Conservation (phyloP, 2,888 invertebrate species). For the Mimachlamys varia region DNA sequence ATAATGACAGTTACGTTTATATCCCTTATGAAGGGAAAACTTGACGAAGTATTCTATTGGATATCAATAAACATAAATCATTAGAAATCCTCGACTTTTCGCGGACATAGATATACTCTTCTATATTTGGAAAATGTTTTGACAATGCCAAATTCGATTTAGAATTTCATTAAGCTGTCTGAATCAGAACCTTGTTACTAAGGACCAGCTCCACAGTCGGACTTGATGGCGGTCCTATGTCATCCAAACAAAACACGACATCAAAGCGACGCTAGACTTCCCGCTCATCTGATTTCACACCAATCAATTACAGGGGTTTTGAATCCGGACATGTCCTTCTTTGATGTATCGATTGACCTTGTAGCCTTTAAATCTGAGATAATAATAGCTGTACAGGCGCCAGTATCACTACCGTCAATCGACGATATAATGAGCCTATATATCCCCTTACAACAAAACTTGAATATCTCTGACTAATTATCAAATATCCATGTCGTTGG, state of each 20-base stretch:
- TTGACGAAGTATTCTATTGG: too few species aligned
- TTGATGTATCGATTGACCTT: background rate
- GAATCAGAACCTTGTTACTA: background rate
- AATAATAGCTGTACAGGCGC: background rate
- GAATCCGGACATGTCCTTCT: background rate
- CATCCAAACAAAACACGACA: background rate
- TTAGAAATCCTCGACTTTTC: too few species aligned
- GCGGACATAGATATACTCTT: too few species aligned
- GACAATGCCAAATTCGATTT: too few species aligned
- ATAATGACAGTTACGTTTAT: too few species aligned
- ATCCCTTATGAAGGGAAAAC: too few species aligned
- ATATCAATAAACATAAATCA: too few species aligned
- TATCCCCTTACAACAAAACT: too few species aligned
- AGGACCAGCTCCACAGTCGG: background rate
- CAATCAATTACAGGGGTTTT: background rate
- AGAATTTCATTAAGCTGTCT: background rate
- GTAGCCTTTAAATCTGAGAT: background rate
- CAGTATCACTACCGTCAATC: background rate
- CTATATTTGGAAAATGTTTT: too few species aligned
- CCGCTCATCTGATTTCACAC: background rate
- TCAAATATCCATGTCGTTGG: too few species aligned
- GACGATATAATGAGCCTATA: too few species aligned
- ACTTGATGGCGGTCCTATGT: background rate
- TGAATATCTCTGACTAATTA: too few species aligned
- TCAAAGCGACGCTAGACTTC: background rate